Evolutionary conservation across 2,797 vertebrate species (phyloP), one percentile per base, ranked within the genome.

Genomic region (Pseudochirops corinnae): DNA sequence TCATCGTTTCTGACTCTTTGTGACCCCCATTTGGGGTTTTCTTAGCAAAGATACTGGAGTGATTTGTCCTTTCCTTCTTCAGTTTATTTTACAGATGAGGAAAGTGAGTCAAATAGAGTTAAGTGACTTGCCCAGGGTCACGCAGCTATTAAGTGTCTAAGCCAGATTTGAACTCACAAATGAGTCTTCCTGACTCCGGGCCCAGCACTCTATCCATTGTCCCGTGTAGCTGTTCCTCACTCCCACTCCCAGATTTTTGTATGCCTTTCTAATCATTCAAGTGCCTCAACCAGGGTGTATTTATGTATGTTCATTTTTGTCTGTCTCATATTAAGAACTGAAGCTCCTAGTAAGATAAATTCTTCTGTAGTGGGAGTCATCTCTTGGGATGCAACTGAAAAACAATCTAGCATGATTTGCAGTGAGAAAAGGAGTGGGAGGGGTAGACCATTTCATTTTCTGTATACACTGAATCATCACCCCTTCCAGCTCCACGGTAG

Each of bases 301-400:
- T 2, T 53, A 14, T 0, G 0, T 82, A 33, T 60, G 33, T 90
- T 46, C 28, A 18, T 0, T 93, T 55, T 4, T 18, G 67, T 93
- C 56, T 67, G 0, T n/a, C 33, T 26, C 90, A 57, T 90, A 21
- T 16, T 56, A 91, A 93, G 21, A 46, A n/a, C 94, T 53, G 82
- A 91, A 91, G 10, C 55, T 82, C 58, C 90, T 55, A 90, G 91
- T 26, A 93, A 94, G 95, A 93, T 94, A 67, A 94, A 95, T 94
- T 6, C 95, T 74, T 91, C 46, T 46, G 39, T 46, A 87, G 74
- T 87, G 39, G 39, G 39, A 46, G 74, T 87, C 21, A 87, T 87
- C 39, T 26, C 21, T 87, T 87, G 39, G 39, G 39, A 87, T 87
- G 39, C 21, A 87, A 9, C 74, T 46, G 39, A 46, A 87, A 87